Base-by-base conservation (phyloP, 1,140 invertebrate species). In the Temnothorax nylanderi region DNA sequence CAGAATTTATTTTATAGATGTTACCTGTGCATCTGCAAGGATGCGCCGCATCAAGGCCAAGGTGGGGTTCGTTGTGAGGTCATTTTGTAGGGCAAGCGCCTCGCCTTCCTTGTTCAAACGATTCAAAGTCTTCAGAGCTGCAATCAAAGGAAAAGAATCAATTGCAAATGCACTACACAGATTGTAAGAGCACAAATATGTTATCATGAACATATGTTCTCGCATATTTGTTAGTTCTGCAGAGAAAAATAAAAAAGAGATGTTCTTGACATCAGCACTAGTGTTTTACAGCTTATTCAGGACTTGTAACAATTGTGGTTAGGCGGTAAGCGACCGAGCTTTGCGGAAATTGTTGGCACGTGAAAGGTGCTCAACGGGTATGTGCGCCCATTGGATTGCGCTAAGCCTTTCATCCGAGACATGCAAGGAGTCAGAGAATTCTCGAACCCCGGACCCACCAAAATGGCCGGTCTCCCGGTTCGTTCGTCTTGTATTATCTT, bases 41-140 rank as follows among this genome's bases (percentile, higher is more conserved):
- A 95, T 95, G 94, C 94, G 94, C 89, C 94, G 94, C 94, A 95
- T 95, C 93, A 95, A 95, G 92, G 94, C 95, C 94, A 95, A 93
- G 94, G 95, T 94, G 94, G 95, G 93, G 93, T 95, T 91, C 91
- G 93, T 92, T 94, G 94, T 92, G 93, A 93, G 93, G 87, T 94
- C 95, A 95, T 95, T 91, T 91, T 95, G 92, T 82, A 94, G 92
- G 69, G 92, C 92, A 92, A 95, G 92, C 90, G 91, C 92, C 92
- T 95, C 94, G 76, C 94, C 94, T 89, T 95, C 93, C 89, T 95
- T 94, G 91, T 94, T 94, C 81, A 95, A 89, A 76, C 90, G 92
- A 76, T 93, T 95, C 86, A 95, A 89, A 67, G 94, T 95, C 85
- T 93, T 94, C 89, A 95, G 92, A 44, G 93, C 94, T 95, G 92